These are phyloP conservation scores for Gnathonemus longibarbis DNA, from an alignment of 2,113 vertebrate species.

Conservation along the genomic window DNA sequence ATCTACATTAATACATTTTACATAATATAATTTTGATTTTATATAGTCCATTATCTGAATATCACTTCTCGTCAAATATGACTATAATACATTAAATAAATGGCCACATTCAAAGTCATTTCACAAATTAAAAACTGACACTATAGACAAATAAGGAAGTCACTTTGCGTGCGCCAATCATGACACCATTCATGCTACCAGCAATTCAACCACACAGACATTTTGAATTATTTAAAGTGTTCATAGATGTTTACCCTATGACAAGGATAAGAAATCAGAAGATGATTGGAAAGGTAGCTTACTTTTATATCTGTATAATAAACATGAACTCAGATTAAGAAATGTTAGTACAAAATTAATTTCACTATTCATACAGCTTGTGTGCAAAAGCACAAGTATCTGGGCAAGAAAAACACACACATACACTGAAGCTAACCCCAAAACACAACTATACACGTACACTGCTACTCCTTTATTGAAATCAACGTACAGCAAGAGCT, in stretches of 20 bases:
- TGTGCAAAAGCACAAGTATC: neutral
- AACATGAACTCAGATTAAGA: neutral
- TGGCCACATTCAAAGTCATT: neutral
- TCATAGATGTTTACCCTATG: neutral
- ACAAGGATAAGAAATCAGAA: neutral
- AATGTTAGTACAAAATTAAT: neutral
- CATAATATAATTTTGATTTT: neutral
- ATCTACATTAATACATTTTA: neutral
- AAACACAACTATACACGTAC: neutral
- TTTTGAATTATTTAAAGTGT: neutral
- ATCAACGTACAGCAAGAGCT: neutral
- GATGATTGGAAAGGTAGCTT: neutral
- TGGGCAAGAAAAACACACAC: neutral
- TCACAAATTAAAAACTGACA: neutral
- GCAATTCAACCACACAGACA: neutral
- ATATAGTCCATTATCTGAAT: neutral
- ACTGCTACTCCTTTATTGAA: neutral
- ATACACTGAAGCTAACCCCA: neutral
- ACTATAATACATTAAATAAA: neutral
- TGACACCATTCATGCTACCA: neutral
- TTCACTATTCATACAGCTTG: neutral
- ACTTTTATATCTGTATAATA: neutral
- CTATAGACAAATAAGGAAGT: neutral
- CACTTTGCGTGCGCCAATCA: neutral
- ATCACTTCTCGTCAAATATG: neutral